A percentile compares a stretch with the other conserved stretches of the same genome.
Evolutionary conservation across 2,113 vertebrate genomes (phyloP).

Genomic region (Tyrannus savana): DNA sequence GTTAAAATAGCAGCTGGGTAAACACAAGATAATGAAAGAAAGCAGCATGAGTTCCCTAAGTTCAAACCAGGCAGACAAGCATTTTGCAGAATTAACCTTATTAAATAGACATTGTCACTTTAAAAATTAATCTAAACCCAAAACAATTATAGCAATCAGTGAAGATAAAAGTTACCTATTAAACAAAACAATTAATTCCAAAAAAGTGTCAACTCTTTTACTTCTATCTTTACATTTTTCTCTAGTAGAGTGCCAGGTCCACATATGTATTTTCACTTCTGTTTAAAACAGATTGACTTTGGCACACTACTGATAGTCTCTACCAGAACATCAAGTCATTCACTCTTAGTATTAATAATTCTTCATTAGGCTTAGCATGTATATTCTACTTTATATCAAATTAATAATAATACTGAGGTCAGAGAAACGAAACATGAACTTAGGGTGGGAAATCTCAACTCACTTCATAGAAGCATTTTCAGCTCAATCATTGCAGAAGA

Average conservation of each 20-base stretch:
- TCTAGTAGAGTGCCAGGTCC: background rate
- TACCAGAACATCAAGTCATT: background rate
- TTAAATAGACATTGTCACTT: background rate
- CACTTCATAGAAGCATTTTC: background rate
- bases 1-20: conserved; percentile 32
- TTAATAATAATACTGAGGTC: background rate
- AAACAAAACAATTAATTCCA: background rate
- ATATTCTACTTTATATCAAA: background rate
- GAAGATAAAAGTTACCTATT: background rate
- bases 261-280: background rate
- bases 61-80: background rate
- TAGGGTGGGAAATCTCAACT: background rate
- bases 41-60: background rate
- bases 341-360: background rate
- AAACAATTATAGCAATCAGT: background rate
- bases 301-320: background rate
- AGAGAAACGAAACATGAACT: background rate
- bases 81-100: background rate
- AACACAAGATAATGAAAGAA: conserved; percentile 30
- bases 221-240: background rate
- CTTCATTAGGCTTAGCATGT: background rate
- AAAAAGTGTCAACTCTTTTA: background rate
- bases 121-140: background rate
- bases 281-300: background rate
- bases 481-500: background rate